Evolutionary conservation across 2,888 invertebrate species (phyloP).

Genomic region (Orthonychiurus folsomi): DNA sequence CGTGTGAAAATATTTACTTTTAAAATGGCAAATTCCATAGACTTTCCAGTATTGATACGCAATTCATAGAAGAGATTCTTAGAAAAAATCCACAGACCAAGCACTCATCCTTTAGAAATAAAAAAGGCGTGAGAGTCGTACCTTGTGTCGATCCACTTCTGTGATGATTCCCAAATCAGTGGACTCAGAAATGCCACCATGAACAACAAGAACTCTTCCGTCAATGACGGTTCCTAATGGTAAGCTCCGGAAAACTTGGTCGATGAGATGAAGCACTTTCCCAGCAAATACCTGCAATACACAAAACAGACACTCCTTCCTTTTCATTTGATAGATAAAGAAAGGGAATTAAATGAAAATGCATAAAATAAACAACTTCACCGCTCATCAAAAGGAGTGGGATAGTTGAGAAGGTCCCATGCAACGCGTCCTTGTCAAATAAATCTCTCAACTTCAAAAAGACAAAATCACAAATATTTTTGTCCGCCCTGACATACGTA

Average conservation of each 20-base stretch:
- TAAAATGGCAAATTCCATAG: too few species aligned
- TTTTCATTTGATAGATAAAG: background rate
- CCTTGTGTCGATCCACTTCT: conserved; percentile 54
- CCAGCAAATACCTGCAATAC: conserved; percentile 61
- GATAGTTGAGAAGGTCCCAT: too few species aligned
- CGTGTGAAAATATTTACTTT: too few species aligned
- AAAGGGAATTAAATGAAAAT: background rate
- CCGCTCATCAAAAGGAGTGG: too few species aligned
- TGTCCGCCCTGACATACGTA: too few species aligned
- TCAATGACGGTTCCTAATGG: conserved; percentile 85
- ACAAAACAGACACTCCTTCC: conserved; percentile 23
- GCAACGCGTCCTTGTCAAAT: too few species aligned
- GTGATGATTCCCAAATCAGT: conserved; percentile 73
- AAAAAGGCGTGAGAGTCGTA: conserved; percentile 1
- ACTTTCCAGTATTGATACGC: too few species aligned
- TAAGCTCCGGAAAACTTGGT: conserved; percentile 84
- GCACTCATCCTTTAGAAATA: too few species aligned
- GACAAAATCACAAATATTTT: too few species aligned
- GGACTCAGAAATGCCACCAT: conserved; percentile 83
- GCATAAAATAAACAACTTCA: background rate
- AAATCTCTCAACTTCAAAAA: too few species aligned
- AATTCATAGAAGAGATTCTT: too few species aligned
- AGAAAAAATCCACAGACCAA: too few species aligned
- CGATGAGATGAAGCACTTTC: conserved; percentile 68
- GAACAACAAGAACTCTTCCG: conserved; percentile 78